Evolutionary conservation across 92 coral and sea anemone species (phyloP).

Genomic region (Isaurus tuberculatus): DNA sequence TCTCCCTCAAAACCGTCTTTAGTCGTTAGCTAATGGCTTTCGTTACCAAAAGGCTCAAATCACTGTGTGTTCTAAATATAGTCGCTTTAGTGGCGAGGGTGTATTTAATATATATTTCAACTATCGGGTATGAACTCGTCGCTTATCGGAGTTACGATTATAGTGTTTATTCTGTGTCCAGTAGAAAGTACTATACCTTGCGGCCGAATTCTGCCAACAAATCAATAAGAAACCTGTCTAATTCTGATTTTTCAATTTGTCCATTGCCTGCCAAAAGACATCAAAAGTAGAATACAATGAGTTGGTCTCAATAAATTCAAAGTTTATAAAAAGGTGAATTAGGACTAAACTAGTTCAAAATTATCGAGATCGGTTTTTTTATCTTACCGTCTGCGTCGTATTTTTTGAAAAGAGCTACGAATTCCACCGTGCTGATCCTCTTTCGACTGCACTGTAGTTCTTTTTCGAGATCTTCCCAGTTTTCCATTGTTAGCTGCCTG

Average conservation of each 20-base stretch:
- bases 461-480: conserved; percentile 37
- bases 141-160: background rate
- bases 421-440: conserved; percentile 27
- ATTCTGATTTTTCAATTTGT: conserved; percentile 29
- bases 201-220: conserved; percentile 37
- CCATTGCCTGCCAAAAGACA: conserved; percentile 24
- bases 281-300: background rate
- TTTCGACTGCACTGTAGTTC: conserved; percentile 14
- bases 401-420: conserved; percentile 38
- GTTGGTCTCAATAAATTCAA: background rate
- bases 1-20: background rate
- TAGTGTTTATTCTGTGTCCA: background rate
- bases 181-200: conserved; percentile 9
- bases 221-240: conserved; percentile 26
- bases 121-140: background rate
- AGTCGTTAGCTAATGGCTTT: no score
- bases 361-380: no score
- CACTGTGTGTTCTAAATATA: background rate
- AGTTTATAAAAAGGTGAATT: background rate
- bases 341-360: no score
- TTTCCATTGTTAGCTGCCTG: conserved; percentile 33
- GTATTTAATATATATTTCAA: conserved; percentile 26
- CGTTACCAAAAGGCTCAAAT: background rate
- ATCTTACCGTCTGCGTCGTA: conserved; percentile 28
- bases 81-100: background rate